These are phyloP conservation scores for Microchrysa polita DNA, from an alignment of 2,888 invertebrate genomes.

Conservation along the genomic window DNA sequence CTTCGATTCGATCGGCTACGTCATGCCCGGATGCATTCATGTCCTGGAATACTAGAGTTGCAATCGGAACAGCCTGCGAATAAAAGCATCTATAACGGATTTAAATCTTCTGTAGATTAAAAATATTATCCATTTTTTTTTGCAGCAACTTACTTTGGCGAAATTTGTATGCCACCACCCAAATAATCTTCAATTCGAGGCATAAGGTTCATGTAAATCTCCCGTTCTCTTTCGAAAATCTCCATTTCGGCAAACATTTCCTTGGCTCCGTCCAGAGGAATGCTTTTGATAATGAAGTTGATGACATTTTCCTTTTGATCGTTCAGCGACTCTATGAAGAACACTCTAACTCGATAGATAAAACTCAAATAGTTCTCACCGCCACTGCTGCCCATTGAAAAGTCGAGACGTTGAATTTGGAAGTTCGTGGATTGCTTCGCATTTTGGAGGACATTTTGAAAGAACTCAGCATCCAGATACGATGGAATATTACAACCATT, in stretches of 20 bases:
- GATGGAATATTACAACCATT: slow-evolving; percentile 24
- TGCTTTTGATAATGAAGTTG: slow-evolving; percentile 61
- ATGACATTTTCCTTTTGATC: slow-evolving; percentile 57
- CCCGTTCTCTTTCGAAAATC: slow-evolving; percentile 64
- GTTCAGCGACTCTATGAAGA: slow-evolving; percentile 47
- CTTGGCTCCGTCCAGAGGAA: slow-evolving; percentile 61
- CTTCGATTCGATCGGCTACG: slow-evolving; percentile 66
- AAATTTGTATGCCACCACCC: slow-evolving; percentile 60
- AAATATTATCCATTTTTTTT: neutral
- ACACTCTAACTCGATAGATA: slow-evolving; percentile 57
- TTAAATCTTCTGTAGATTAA: neutral
- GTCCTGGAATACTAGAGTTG: slow-evolving; percentile 62
- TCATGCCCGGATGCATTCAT: slow-evolving; percentile 67
- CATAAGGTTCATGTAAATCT: slow-evolving; percentile 64
- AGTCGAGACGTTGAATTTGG: slow-evolving; percentile 58
- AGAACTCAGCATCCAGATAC: slow-evolving; percentile 55
- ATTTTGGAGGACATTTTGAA: slow-evolving; percentile 60
- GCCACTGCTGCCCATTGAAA: slow-evolving; percentile 57
- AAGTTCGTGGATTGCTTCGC: slow-evolving; percentile 58
- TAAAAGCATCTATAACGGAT: slow-evolving; percentile 57
- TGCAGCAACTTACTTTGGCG: slow-evolving; percentile 58
- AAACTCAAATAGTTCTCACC: slow-evolving; percentile 63
- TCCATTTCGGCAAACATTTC: slow-evolving; percentile 63
- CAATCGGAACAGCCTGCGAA: slow-evolving; percentile 58
- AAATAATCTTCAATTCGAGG: slow-evolving; percentile 64